These are phyloP conservation scores for Datnioides undecimradiatus DNA, from an alignment of 2,113 vertebrate species.

Conservation along the genomic window DNA sequence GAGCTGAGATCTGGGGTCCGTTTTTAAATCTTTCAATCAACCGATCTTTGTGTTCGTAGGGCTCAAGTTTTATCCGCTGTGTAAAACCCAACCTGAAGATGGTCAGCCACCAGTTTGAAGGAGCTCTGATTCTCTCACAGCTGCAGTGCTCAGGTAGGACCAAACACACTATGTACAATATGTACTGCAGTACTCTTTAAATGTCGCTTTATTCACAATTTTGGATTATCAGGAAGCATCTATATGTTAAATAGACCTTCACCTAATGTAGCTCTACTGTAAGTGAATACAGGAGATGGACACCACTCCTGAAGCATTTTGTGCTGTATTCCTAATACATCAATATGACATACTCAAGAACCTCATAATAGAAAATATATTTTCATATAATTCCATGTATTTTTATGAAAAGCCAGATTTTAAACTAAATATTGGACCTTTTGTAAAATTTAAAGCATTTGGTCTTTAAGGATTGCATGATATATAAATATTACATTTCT, in stretches of 20 bases:
- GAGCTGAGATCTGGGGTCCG: neutral
- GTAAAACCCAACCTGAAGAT: slow-evolving; percentile 99
- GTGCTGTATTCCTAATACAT: neutral
- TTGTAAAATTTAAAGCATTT: no score
- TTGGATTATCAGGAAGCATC: neutral
- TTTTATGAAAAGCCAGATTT: no score
- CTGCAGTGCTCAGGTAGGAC: slow-evolving; percentile 95
- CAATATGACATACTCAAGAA: neutral
- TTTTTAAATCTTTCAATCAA: no score
- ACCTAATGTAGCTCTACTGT: no score
- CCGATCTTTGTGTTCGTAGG: slow-evolving; percentile 81
- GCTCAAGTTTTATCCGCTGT: slow-evolving; percentile 98
- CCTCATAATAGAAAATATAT: neutral
- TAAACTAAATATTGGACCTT: no score
- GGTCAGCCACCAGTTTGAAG: slow-evolving; percentile 98
- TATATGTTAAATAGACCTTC: neutral
- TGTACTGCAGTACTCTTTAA: neutral
- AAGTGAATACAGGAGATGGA: neutral
- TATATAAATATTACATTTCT: no score
- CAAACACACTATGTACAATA: neutral
- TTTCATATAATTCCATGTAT: no score
- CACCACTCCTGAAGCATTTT: neutral
- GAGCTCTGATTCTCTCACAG: slow-evolving; percentile 97
- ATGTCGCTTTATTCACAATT: neutral
- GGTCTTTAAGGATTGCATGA: no score